Evolutionary conservation across 2,113 vertebrate species (phyloP), one percentile per base, ranked within the genome.

Genomic region (Aegithalos caudatus): DNA sequence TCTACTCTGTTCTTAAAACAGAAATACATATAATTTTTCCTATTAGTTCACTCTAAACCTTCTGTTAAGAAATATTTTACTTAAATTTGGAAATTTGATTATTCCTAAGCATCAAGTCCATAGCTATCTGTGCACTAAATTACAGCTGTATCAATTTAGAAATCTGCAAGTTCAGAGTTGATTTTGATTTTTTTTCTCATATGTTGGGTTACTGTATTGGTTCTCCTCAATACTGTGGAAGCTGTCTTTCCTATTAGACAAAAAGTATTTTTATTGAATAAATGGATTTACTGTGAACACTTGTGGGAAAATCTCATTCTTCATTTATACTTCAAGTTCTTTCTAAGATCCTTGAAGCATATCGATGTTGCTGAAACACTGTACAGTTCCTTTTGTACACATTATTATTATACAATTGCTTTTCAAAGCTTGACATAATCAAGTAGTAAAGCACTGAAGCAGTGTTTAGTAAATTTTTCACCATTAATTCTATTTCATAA

Each of bases 391-490:
- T 85, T 94, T 95, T 78, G 47, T 77, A 90, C 19, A 33, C 58
- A 81, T 73, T 82, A 97, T 87, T 86, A 93, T 60, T 40, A 64
- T 58, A 86, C 47, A 60, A 93, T 90, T 92, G 90, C 78, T 92
- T 94, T 93, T 94, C 79, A 79, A 90, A 92, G 82, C 69, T 88
- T 83, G 79, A 88, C 74, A 82, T 93, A 82, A 93, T 91, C 53
- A 92, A 88, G 53, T 19, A 94, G 65, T 28, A 91, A 92, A 89
- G 65, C 73, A 77, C 1, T 92, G 78, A 92, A 86, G 56, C 31
- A 91, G 53, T 81, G 24, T 95, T 96, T 85, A 91, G 86, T 77
- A 93, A 80, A 80, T 90, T 91, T 96, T 95, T 87, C 65, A 92
- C 35, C 37, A 87, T 89, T 94, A 96, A 80, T 90, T 95, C 77